A percentile compares a stretch with the other conserved stretches of the same genome.
Evolutionary conservation across 2,797 vertebrate species (phyloP).

Genomic region (Okamejei kenojei): DNA sequence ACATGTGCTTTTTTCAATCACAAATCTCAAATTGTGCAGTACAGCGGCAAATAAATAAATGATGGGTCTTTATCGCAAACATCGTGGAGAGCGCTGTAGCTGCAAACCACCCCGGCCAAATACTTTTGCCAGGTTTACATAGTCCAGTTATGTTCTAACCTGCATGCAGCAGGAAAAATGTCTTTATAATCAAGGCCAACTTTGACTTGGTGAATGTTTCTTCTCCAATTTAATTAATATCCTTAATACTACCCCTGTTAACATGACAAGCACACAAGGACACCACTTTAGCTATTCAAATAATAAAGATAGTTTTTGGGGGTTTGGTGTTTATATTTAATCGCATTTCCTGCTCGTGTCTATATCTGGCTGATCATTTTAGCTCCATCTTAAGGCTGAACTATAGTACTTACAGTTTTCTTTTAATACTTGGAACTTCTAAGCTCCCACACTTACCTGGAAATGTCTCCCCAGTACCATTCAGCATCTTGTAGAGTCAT

Average conservation of each 20-base stretch:
- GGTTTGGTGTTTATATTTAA: not conserved
- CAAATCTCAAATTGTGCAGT: too few species aligned
- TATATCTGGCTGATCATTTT: too few species aligned
- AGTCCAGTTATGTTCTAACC: not conserved
- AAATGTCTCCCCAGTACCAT: slow-evolving; percentile 99
- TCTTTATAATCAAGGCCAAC: not conserved
- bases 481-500: slow-evolving; percentile 97
- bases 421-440: not conserved
- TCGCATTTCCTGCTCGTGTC: not conserved
- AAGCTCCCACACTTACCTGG: slow-evolving; percentile 60
- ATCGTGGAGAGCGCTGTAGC: not conserved
- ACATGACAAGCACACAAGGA: not conserved
- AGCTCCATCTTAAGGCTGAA: not conserved
- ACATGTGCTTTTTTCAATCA: too few species aligned
- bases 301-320: not conserved
- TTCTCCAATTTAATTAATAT: slow-evolving; percentile 29
- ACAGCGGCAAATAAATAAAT: too few species aligned
- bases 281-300: slow-evolving; percentile 15
- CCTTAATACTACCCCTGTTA: not conserved
- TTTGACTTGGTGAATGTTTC: slow-evolving; percentile 4
- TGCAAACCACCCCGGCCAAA: not conserved
- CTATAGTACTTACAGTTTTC: not conserved
- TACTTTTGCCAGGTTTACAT: not conserved
- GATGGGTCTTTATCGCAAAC: too few species aligned
- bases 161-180: not conserved